Conservation (phyloP, 2,113 vertebrate genomes). For the Noctilio leporinus region DNA sequence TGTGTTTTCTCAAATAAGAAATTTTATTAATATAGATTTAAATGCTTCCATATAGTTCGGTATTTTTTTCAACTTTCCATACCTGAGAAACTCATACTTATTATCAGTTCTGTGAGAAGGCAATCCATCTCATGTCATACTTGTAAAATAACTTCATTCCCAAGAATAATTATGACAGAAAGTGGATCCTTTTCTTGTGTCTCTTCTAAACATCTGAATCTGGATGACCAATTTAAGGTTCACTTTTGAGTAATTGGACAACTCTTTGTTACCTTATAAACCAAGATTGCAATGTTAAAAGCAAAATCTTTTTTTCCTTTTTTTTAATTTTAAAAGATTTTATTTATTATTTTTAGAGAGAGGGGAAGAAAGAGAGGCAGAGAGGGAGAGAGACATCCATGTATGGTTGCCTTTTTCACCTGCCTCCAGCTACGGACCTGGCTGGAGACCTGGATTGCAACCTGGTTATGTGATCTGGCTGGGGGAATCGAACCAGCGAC, state of each 20-base stretch:
- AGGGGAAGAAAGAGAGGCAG: too few species aligned
- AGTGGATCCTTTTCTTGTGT: not conserved
- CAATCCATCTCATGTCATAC: not conserved
- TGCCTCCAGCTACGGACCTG: too few species aligned
- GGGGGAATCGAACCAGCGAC: too few species aligned
- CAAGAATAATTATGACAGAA: constrained; percentile 12
- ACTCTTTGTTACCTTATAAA: not conserved
- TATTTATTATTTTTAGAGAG: too few species aligned
- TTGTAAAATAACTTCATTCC: constrained; percentile 20
- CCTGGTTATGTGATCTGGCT: too few species aligned
- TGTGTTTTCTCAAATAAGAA: constrained; percentile 9
- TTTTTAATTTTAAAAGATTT: too few species aligned
- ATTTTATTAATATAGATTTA: not conserved
- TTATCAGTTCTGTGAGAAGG: not conserved
- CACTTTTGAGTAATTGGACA: not conserved
- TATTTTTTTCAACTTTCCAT: constrained; percentile 19
- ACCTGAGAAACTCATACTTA: not conserved
- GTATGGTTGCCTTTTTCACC: too few species aligned
- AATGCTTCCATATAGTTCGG: not conserved
- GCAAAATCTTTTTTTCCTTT: too few species aligned
- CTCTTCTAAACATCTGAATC: constrained; percentile 3
- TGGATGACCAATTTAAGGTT: not conserved
- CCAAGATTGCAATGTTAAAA: too few species aligned
- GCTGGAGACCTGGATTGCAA: too few species aligned
- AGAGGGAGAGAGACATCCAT: too few species aligned